Evolutionary conservation across 2,888 invertebrate species (phyloP).

Genomic region (Epinotia ramella): DNA sequence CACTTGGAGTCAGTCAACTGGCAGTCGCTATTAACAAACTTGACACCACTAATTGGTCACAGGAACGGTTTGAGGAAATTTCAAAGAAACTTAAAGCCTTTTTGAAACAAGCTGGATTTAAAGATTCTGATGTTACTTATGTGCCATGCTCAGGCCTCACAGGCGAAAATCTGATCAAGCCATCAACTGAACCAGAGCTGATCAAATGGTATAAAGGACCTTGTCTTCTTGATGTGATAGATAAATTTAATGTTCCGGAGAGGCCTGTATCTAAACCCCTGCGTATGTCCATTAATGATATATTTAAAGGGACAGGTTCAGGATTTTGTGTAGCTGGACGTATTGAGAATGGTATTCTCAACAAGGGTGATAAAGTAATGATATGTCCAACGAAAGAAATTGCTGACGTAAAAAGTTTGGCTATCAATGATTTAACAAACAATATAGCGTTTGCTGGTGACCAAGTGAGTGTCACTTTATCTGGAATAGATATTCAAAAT

Average conservation of each 20-base stretch:
- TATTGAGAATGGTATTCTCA: conserved; percentile 95
- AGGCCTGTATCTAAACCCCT: conserved; percentile 95
- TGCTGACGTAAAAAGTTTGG: conserved; percentile 91
- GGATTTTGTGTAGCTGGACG: conserved; percentile 96
- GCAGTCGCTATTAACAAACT: conserved; percentile 98
- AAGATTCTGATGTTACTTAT: conserved; percentile 93
- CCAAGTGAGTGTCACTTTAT: conserved; percentile 92
- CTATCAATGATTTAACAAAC: conserved; percentile 89
- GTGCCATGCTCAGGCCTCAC: conserved; percentile 98
- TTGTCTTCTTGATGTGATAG: conserved; percentile 93
- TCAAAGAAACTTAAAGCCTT: conserved; percentile 91
- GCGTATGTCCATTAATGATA: conserved; percentile 96
- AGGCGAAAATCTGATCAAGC: conserved; percentile 94
- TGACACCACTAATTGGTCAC: conserved; percentile 97
- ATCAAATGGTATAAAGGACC: conserved; percentile 93
- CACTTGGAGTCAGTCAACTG: conserved; percentile 95
- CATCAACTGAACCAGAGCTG: conserved; percentile 87
- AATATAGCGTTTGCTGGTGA: conserved; percentile 97
- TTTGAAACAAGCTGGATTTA: conserved; percentile 96
- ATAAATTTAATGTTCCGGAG: conserved; percentile 94
- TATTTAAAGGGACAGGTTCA: conserved; percentile 96
- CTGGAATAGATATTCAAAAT: conserved; percentile 93
- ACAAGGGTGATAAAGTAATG: conserved; percentile 93
- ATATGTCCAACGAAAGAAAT: conserved; percentile 94
- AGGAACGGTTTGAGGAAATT: conserved; percentile 96